phyloP scores from a whole-genome alignment of 2,888 invertebrate species.

The Malacosoma neustria region DNA sequence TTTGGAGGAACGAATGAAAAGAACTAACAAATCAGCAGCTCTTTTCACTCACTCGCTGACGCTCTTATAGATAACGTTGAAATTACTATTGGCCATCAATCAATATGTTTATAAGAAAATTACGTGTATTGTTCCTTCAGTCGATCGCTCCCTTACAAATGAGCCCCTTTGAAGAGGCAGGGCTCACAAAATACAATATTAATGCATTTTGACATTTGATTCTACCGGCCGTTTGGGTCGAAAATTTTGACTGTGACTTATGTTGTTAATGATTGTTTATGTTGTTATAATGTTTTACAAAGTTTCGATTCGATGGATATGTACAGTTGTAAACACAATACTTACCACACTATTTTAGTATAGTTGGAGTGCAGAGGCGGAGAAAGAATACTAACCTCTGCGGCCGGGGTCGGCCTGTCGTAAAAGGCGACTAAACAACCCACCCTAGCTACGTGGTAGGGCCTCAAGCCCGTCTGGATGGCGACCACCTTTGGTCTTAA shows the following conservation, averaged over 20 bases:
- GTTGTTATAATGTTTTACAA: too few species aligned
- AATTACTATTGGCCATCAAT: slow-evolving; percentile 52
- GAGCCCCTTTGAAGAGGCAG: slow-evolving; percentile 32
- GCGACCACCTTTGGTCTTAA: too few species aligned
- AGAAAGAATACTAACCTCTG: too few species aligned
- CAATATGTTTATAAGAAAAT: slow-evolving; percentile 53
- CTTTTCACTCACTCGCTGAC: slow-evolving; percentile 1
- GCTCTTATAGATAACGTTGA: background rate
- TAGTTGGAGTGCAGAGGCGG: too few species aligned
- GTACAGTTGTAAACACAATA: too few species aligned
- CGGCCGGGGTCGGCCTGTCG: too few species aligned
- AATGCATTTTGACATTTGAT: slow-evolving; percentile 33
- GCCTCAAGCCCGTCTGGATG: too few species aligned
- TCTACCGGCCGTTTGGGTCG: slow-evolving; percentile 27
- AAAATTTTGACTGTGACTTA: slow-evolving; percentile 17
- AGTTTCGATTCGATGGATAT: too few species aligned
- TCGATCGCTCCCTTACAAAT: slow-evolving; percentile 45
- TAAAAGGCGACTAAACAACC: too few species aligned
- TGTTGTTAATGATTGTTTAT: slow-evolving; percentile 7
- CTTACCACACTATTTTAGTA: too few species aligned
- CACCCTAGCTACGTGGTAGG: too few species aligned
- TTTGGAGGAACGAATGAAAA: background rate
- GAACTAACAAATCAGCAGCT: background rate
- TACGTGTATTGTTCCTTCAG: slow-evolving; percentile 56
- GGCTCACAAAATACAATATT: background rate